Evolutionary conservation across 1,140 invertebrate genomes (phyloP), one percentile per base, ranked within the genome.

Genomic region (Eumeta japonica): DNA sequence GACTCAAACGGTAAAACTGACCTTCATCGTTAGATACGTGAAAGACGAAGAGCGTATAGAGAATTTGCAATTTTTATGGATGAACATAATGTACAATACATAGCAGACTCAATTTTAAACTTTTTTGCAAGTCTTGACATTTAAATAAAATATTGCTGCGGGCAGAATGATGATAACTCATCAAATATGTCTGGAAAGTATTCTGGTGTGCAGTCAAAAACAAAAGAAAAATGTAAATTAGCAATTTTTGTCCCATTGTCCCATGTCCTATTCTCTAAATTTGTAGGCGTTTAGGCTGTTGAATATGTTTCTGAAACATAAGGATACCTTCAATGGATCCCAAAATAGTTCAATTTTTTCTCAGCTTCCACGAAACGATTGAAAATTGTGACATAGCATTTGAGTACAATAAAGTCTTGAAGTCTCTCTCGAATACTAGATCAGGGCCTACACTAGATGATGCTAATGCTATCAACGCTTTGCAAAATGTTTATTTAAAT

Each of bases 101-200:
- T 62, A 39, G 38, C 41, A 3, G 36, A 50, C 12, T 42, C 36
- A 10, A 37, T 62, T 16, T 47, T 55, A 14, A 34, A 28, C 33
- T 50, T 61, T 43, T 56, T 65, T 29, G 31, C 49, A 28, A 46
- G 45, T 19, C 18, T 39, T 41, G 41, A 42, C 32, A 51, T 66
- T 44, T 16, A 29, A 24, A 55, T 66, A 17, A 50, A 62, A 43
- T 41, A 66, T 48, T 63, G 56, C 40, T 28, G 62, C 31, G 52
- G 45, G 12, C 56, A 66, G 34, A 45, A 39, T 9, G 60, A 63
- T 27, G 60, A 61, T 33, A 63, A 62, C 48, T 59, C 51, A 2
- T 13, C 36, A 10, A 62, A 62, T 48, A 66, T 68, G 58, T 37
- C 55, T 20, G 54, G 53, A 19, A 42, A 36, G 10, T 62, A 62